phyloP scores from a whole-genome alignment of 2,113 vertebrate species.

The Catharus fuscescens region DNA sequence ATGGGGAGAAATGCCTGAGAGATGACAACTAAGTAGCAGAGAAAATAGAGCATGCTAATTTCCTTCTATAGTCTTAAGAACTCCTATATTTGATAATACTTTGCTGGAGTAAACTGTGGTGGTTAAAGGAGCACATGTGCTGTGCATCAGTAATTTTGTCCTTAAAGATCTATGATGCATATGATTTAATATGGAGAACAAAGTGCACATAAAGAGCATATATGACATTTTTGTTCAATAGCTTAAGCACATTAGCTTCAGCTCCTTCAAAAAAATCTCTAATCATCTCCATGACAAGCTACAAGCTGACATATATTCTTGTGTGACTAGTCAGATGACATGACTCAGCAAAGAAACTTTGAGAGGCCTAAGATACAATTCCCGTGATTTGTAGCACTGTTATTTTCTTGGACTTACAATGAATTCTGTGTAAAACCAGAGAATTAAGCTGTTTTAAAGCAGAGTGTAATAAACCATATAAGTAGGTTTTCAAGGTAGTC shows the following conservation, averaged over 20 bases:
- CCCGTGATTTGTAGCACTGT: not conserved
- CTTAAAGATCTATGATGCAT: slow-evolving; percentile 47
- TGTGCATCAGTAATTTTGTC: slow-evolving; percentile 18
- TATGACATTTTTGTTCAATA: slow-evolving; percentile 23
- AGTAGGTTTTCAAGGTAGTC: not conserved
- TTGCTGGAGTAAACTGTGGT: not conserved
- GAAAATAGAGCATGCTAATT: not conserved
- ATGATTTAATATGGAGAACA: slow-evolving; percentile 49
- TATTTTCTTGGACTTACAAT: not conserved
- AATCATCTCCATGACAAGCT: slow-evolving; percentile 9
- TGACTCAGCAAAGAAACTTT: slow-evolving; percentile 21
- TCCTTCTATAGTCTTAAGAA: not conserved
- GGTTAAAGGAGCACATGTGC: not conserved
- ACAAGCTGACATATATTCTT: slow-evolving; percentile 25
- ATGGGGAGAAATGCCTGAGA: not conserved
- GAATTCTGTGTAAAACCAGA: not conserved
- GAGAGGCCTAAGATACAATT: not conserved
- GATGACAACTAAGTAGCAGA: not conserved
- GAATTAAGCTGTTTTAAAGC: not conserved
- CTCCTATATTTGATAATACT: not conserved
- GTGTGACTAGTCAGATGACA: slow-evolving; percentile 34
- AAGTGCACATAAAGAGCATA: slow-evolving; percentile 21
- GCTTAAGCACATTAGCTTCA: slow-evolving; percentile 20
- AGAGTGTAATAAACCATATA: not conserved
- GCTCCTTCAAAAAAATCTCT: not conserved